phyloP scores from a whole-genome alignment of 2,797 vertebrate genomes.

The Crenuchus spilurus region DNA sequence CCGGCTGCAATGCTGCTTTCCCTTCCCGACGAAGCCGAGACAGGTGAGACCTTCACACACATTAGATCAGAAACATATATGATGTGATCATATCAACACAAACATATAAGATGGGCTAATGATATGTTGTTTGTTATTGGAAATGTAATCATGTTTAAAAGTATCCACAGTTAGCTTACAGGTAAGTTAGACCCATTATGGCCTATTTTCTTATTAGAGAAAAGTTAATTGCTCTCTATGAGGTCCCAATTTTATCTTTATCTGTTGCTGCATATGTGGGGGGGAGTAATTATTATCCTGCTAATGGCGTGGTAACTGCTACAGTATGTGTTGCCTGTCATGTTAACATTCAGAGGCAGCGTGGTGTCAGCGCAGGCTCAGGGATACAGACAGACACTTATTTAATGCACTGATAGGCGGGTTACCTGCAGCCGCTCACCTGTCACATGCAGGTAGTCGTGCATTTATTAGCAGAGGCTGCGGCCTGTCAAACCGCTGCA shows the following conservation, averaged over 20 bases:
- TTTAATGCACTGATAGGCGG: conserved; percentile 64
- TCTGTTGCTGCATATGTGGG: conserved; percentile 17
- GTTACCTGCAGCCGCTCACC: conserved; percentile 74
- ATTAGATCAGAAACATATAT: not conserved
- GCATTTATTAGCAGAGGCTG: conserved; percentile 89
- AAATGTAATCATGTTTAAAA: too few species aligned
- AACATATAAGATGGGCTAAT: too few species aligned
- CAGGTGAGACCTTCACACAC: conserved; percentile 85
- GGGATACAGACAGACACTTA: conserved; percentile 33
- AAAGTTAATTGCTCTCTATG: conserved; percentile 41
- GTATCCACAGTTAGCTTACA: conserved; percentile 21
- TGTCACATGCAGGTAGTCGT: conserved; percentile 83
- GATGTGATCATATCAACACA: too few species aligned
- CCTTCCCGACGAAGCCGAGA: conserved; percentile 98
- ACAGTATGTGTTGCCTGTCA: conserved; percentile 71
- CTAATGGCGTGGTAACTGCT: conserved; percentile 65
- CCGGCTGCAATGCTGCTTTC: conserved; percentile 97
- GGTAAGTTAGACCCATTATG: conserved; percentile 32
- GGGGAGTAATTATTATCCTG: conserved; percentile 45
- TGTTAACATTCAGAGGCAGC: conserved; percentile 63
- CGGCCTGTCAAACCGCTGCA: conserved; percentile 87
- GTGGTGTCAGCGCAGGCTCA: conserved; percentile 62
- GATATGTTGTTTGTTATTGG: too few species aligned
- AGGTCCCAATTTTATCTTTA: conserved; percentile 46
- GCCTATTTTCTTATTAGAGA: conserved; percentile 32